Evolutionary conservation across 1,140 invertebrate species (phyloP).

Genomic region (Calycopis cecrops): DNA sequence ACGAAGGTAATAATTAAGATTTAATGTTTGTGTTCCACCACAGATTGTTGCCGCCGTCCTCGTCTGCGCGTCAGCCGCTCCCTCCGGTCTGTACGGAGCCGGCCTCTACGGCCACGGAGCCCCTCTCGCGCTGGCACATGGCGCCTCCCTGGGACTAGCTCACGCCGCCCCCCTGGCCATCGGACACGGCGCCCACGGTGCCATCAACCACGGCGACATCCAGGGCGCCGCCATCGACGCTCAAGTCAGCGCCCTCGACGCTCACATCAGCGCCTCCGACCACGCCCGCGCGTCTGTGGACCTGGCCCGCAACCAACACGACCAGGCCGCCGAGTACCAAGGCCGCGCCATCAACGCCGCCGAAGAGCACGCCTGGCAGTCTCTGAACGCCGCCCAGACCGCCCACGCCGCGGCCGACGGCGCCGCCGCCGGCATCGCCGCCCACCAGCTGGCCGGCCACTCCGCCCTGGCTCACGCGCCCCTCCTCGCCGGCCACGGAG

Average conservation of each 20-base stretch:
- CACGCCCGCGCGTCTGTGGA: conserved; percentile 48
- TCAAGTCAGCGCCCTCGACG: conserved; percentile 44
- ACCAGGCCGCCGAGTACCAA: conserved; percentile 74
- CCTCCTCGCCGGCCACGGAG: neutral
- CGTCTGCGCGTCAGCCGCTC: conserved; percentile 49
- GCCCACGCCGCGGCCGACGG: conserved; percentile 69
- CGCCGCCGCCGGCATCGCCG: conserved; percentile 61
- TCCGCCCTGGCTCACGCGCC: neutral
- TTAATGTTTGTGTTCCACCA: conserved; percentile 16
- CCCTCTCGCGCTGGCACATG: conserved; percentile 33
- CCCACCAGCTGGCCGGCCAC: conserved; percentile 25
- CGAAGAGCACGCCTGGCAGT: conserved; percentile 66
- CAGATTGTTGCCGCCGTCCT: conserved; percentile 53
- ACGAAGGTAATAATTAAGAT: too few species aligned
- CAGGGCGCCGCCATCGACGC: conserved; percentile 50
- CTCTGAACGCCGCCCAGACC: conserved; percentile 70
- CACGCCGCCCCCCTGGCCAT: conserved; percentile 38
- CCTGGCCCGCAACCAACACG: conserved; percentile 60
- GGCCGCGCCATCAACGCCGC: conserved; percentile 75
- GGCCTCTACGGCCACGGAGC: conserved; percentile 39
- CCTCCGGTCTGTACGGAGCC: conserved; percentile 38
- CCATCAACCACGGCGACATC: conserved; percentile 45
- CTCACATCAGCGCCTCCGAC: conserved; percentile 44
- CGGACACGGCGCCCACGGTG: conserved; percentile 33
- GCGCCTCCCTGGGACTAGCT: conserved; percentile 37